phyloP scores from a whole-genome alignment of 2,113 vertebrate species.

The Emydura subglobosa region DNA sequence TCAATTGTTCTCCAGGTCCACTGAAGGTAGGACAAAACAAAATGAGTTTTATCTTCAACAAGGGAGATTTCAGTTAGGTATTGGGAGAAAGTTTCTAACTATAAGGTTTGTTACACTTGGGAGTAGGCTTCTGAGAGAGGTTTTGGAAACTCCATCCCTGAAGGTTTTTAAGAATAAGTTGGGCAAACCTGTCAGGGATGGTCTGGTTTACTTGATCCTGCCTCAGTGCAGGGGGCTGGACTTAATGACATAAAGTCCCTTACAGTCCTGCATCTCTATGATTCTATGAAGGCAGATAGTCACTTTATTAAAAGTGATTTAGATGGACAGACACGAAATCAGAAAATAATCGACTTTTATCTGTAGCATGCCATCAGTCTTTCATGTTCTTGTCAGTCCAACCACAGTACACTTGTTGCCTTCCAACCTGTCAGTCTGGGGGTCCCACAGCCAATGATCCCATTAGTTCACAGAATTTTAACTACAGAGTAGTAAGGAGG shows the following conservation, averaged over 20 bases:
- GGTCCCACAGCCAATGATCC: neutral
- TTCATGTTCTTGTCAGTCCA: neutral
- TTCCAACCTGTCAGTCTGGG: neutral
- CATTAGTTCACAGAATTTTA: neutral
- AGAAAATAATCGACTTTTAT: neutral
- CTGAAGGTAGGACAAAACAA: too few relatives aligned
- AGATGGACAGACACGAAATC: neutral
- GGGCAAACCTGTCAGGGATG: neutral
- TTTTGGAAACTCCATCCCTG: neutral
- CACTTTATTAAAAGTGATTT: too few relatives aligned
- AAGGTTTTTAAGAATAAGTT: neutral
- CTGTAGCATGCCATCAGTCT: rapidly evolving
- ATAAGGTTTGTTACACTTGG: too few relatives aligned
- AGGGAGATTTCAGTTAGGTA: too few relatives aligned
- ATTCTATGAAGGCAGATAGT: too few relatives aligned
- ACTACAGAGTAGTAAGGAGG: neutral
- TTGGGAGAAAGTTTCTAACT: too few relatives aligned
- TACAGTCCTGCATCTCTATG: too few relatives aligned
- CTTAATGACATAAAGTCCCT: too few relatives aligned
- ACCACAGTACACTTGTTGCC: neutral
- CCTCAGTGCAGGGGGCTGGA: too few relatives aligned
- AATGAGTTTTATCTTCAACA: too few relatives aligned
- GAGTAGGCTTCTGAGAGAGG: neutral
- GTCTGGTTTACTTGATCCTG: too few relatives aligned
- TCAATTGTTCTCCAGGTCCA: too few relatives aligned